Evolutionary conservation across 92 coral and sea anemone genomes (phyloP), one percentile per base, ranked within the genome.

Genomic region (Palythoa grandis): DNA sequence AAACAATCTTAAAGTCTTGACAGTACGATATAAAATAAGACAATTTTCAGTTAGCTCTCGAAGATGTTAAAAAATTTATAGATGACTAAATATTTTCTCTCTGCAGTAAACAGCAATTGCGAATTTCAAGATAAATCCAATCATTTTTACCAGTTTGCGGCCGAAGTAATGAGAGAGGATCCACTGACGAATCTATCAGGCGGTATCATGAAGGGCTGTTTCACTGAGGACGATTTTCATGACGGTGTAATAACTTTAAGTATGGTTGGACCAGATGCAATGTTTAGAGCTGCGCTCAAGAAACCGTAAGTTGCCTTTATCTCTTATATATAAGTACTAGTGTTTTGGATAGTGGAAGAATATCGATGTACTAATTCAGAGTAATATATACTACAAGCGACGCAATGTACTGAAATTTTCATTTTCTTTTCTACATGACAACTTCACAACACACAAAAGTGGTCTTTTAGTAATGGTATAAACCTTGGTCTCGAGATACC

Each of bases 261-360:
- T 53, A 88, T 88, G 53, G 83, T 83, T 22, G 98, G 98, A 4
- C 94, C 95, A 5, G 98, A 94, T 19, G 98, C 98, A 52, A 79
- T 90, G 90, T 89, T 94, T 22, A 83, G 95, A 90, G 85, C 91
- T 91, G 98, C 98, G 17, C 90, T 94, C 4, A 86, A 88, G 67
- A 94, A 88, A 77, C 87, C 90, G 98, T 94, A 53, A 90, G 92
- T 93, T 43, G 50, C 50, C 7, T 43, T 43, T 43, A 3, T 1
- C 6, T 5, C 7, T 43, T 43, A 5, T 8, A 43, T 43, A 5
- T 43, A 43, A 29, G 50, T 43, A 43, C 1, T 43, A 43, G 9
- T 43, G 3, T 43, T 3, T 43, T 43, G 50, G 7, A 43, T 43
- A 5, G 50, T 43, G 50, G 9, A 1, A 43, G 50, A 43, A 43